A percentile compares a stretch with the other conserved stretches of the same genome.
phyloP scores from a whole-genome alignment of 2,888 invertebrate species.

The Eucriotettix oculatus region DNA sequence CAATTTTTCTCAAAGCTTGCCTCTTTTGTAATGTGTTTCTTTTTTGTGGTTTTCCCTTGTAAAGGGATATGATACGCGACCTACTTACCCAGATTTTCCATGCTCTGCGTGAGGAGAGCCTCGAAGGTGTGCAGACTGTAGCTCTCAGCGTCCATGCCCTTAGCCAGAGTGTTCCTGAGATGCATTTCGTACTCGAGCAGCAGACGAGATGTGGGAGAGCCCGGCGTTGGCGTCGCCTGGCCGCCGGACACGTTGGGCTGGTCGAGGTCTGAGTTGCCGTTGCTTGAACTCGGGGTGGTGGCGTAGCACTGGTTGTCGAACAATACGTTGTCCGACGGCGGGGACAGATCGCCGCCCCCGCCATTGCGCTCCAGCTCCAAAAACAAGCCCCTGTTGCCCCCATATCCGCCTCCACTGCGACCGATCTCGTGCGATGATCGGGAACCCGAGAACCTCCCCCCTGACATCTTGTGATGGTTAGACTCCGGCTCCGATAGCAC shows the following conservation, averaged over 20 bases:
- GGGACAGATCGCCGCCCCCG: conserved; percentile 46
- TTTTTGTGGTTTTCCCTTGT: too few relatives aligned
- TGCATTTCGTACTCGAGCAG: conserved; percentile 89
- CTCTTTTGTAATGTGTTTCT: too few relatives aligned
- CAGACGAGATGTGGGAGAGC: conserved; percentile 68
- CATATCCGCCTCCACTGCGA: conserved; percentile 13
- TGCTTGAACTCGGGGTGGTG: conserved; percentile 84
- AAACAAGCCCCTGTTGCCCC: conserved; percentile 41
- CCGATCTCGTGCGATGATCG: conserved; percentile 59
- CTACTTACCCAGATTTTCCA: conserved; percentile 75
- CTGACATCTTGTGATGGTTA: conserved; percentile 21
- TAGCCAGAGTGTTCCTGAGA: conserved; percentile 76
- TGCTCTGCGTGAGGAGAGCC: conserved; percentile 80
- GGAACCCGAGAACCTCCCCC: conserved; percentile 30
- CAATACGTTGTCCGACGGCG: conserved; percentile 84
- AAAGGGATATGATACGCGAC: not conserved
- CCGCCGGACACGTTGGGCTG: conserved; percentile 30
- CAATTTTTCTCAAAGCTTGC: too few relatives aligned
- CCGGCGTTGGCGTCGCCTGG: conserved; percentile 52
- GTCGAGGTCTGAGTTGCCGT: conserved; percentile 81
- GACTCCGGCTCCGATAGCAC: conserved; percentile 31
- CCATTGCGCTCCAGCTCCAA: conserved; percentile 57
- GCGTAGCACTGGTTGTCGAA: conserved; percentile 93
- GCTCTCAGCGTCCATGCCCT: conserved; percentile 90
- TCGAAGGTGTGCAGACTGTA: conserved; percentile 89